Base-by-base conservation (phyloP, 2,113 vertebrate species). In the Gadus macrocephalus region DNA sequence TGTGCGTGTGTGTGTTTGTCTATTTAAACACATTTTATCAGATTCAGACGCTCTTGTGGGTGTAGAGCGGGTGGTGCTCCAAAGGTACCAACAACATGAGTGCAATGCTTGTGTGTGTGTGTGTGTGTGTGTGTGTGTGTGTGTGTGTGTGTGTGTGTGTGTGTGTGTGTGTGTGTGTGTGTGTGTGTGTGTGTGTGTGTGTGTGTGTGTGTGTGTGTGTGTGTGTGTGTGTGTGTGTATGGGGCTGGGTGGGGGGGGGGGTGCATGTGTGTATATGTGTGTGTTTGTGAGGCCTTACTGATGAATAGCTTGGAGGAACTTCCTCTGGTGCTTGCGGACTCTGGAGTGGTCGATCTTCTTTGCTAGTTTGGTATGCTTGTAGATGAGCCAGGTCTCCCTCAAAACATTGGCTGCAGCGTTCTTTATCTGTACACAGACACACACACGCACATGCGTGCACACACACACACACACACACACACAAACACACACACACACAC, bases 291-390 rank as follows among this genome's bases (percentile, higher is more conserved):
- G 22, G 49, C 56, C 96, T 97, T 90, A 99, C 96, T 98, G 96
- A 87, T 99, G 96, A 80, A 99, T 99, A 64, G 97, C 97, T 87
- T 99, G 97, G 20, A 99, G 94, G 82, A 99, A 99, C 78, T 98
- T 98, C 79, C 97, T 90, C 92, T 99, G 97, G 81, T 99, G 97
- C 69, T 97, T 98, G 86, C 97, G 91, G 78, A 99, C 96, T 78
- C 95, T 95, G 74, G 95, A 96, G 0, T 99, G 97, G 90, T 99
- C 96, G 0, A 98, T 97, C 92, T 96, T 99, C 91, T 97, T 98
- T 71, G 93, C 90, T 86, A 99, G 89, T 84, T 98, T 98, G 61
- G 97, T 99, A 92, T 98, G 95, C 86, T 98, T 98, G 77, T 99
- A 98, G 91, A 99, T 99, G 7, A 99, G 93, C 97, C 97, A 99